phyloP scores from a whole-genome alignment of 2,888 invertebrate species.

The Empis livida region DNA sequence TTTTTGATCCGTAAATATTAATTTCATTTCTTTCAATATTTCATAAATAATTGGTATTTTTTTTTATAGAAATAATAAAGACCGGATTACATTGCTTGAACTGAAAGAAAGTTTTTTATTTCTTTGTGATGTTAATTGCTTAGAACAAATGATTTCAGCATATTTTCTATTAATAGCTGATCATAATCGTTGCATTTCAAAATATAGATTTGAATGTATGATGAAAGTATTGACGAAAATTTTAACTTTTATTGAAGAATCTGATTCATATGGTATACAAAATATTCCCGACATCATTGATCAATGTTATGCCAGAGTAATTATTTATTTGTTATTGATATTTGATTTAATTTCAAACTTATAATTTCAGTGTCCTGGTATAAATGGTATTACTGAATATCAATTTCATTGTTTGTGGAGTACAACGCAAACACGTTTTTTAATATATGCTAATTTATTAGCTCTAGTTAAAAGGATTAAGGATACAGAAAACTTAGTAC shows the following conservation, averaged over 20 bases:
- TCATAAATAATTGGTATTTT: not conserved
- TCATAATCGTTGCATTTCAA: constrained; percentile 24
- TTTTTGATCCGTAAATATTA: constrained; percentile 29
- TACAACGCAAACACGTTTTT: constrained; percentile 24
- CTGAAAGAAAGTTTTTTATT: constrained; percentile 31
- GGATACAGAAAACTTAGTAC: constrained; percentile 29
- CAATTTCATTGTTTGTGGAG: constrained; percentile 32
- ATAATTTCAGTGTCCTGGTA: constrained; percentile 20
- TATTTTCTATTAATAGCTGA: constrained; percentile 26
- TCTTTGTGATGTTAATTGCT: constrained; percentile 26
- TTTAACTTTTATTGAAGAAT: constrained; percentile 30
- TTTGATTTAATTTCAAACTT: not conserved
- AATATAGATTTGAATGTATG: constrained; percentile 28
- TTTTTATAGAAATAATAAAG: not conserved
- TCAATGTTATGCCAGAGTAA: constrained; percentile 26
- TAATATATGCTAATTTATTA: constrained; percentile 31
- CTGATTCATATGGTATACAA: constrained; percentile 26
- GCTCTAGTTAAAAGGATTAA: constrained; percentile 31
- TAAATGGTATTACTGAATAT: constrained; percentile 26
- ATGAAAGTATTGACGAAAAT: constrained; percentile 27
- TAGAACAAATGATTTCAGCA: constrained; percentile 25
- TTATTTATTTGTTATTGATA: not conserved
- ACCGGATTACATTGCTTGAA: constrained; percentile 24
- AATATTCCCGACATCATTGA: constrained; percentile 24
- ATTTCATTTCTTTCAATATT: not conserved